A percentile compares a stretch with the other conserved stretches of the same genome.
Evolutionary conservation across 2,888 invertebrate species (phyloP).

Genomic region (Coelopa pilipes): DNA sequence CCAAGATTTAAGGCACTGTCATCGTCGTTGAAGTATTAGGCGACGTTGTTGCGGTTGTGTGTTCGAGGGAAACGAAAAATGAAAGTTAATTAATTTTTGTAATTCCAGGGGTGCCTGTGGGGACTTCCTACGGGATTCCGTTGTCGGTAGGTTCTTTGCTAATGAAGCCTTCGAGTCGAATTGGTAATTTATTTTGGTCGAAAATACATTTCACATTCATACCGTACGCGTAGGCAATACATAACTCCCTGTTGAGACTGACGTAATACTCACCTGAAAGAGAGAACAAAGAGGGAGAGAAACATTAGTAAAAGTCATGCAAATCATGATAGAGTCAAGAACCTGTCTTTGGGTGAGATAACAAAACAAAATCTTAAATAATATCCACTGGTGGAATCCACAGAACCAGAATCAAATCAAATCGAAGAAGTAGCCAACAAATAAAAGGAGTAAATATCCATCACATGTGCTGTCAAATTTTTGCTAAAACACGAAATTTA

Average conservation of each 20-base stretch:
- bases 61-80: conserved; percentile 3
- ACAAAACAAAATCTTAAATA: too few relatives aligned
- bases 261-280: conserved; percentile 21
- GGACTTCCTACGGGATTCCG: too few relatives aligned
- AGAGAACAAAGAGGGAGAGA: neutral
- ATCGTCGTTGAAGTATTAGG: neutral
- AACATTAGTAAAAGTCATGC: too few relatives aligned
- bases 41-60: neutral
- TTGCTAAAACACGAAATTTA: conserved; percentile 31
- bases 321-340: too few relatives aligned
- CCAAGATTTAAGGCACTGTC: neutral
- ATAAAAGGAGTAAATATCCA: neutral
- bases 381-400: too few relatives aligned
- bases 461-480: conserved; percentile 23
- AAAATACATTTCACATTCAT: neutral
- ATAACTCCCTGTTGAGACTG: neutral
- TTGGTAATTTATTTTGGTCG: neutral
- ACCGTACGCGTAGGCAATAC: neutral
- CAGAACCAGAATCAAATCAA: neutral
- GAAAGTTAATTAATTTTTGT: conserved; percentile 21
- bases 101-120: neutral
- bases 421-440: neutral
- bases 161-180: too few relatives aligned
- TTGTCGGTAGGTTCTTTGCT: too few relatives aligned
- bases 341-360: too few relatives aligned